Evolutionary conservation across 2,888 invertebrate genomes (phyloP).

Genomic region (Dolichopus griseipennis): DNA sequence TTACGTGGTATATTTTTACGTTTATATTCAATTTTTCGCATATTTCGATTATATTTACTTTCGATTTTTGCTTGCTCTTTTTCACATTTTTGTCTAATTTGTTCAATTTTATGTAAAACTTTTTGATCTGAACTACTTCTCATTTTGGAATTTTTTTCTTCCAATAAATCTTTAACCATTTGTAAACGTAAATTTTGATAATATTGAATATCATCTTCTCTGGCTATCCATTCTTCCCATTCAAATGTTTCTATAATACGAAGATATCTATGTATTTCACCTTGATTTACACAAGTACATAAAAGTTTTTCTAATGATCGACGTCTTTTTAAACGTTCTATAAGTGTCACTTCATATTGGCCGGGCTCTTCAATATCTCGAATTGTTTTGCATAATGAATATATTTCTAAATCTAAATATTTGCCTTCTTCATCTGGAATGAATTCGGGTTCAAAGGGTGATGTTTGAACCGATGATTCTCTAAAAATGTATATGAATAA

Average conservation of each 20-base stretch:
- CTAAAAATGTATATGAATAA: constrained; percentile 23
- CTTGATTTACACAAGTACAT: constrained; percentile 47
- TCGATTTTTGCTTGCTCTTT: constrained; percentile 49
- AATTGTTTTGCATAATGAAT: constrained; percentile 32
- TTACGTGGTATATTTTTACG: constrained; percentile 38
- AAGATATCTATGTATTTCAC: constrained; percentile 52
- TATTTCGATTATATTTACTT: constrained; percentile 36
- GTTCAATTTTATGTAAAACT: constrained; percentile 49
- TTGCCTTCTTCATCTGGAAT: constrained; percentile 25
- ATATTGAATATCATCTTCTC: constrained; percentile 69
- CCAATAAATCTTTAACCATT: constrained; percentile 42
- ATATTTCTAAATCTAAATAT: constrained; percentile 32
- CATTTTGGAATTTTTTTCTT: constrained; percentile 45
- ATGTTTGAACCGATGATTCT: constrained; percentile 40
- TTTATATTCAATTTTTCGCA: constrained; percentile 46
- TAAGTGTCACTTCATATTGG: constrained; percentile 46
- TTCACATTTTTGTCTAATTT: constrained; percentile 47
- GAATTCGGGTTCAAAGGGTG: constrained; percentile 34
- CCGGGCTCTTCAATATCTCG: constrained; percentile 34
- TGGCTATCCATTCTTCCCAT: constrained; percentile 71
- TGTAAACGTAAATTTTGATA: constrained; percentile 60
- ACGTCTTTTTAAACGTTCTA: constrained; percentile 60
- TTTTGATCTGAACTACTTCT: constrained; percentile 33
- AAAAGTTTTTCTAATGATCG: constrained; percentile 54
- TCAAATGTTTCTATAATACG: constrained; percentile 70